Base-by-base conservation (phyloP, 2,888 invertebrate genomes). In the Clunio marinus region DNA sequence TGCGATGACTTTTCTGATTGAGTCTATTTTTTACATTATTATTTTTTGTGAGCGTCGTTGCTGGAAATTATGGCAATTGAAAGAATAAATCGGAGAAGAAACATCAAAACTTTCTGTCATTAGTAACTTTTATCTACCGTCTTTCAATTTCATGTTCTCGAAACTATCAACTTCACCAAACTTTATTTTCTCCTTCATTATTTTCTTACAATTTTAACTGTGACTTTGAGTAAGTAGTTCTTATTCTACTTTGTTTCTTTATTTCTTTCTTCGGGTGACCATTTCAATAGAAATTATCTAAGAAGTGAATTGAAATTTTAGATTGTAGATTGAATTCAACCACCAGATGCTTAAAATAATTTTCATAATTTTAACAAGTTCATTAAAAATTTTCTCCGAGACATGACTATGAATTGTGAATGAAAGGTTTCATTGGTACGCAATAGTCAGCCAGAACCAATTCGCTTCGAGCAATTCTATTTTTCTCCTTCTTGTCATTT, bases 81-180 rank as follows among this genome's bases (percentile, higher is more conserved):
- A 10, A 32, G 35, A 15, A 59, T 10, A 32, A 59, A n/a, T n/a
- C n/a, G 17, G 22, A 20, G 32, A 27, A 59, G 59, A 28, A 59
- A 28, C 35, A 59, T 59, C 59, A 59, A 35, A 59, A 59, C 59
- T 59, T 58, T 59, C 59, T 59, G 59, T 59, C 59, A 59, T 59
- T 59, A 59, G 59, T 7, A 35, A 28, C 20, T 32, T 59, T 59
- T 35, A 32, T 35, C 13, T 28, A 13, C 28, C 28, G 24, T 58
- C 25, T 17, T 57, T 57, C 10, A 15, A 20, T 25, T 59, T 59
- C 59, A 32, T 25, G 20, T 32, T 32, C 35, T 59, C 10, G 20
- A 15, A 4, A 20, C 32, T 10, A n/a, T n/a, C n/a, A n/a, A 35
- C 35, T 59, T 35, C 35, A 20, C 5, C 17, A 35, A 59, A 35